phyloP scores from a whole-genome alignment of 2,888 invertebrate genomes.

The Pinctada fucata region DNA sequence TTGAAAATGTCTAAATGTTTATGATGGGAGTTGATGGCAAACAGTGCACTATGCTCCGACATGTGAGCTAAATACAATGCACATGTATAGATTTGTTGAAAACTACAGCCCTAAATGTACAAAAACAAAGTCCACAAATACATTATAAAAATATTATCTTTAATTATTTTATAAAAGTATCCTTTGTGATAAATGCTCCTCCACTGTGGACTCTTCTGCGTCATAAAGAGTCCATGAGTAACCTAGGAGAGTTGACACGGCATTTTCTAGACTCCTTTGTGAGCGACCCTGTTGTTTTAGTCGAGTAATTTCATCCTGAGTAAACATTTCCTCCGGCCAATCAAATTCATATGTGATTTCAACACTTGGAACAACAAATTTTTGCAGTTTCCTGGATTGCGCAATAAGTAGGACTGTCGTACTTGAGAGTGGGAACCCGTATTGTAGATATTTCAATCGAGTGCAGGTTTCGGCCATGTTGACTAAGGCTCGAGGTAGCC shows the following conservation, averaged over 20 bases:
- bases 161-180: too few species aligned
- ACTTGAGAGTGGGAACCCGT: slow-evolving; percentile 60
- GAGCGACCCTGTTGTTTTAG: slow-evolving; percentile 46
- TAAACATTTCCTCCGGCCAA: slow-evolving; percentile 47
- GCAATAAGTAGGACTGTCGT: slow-evolving; percentile 55
- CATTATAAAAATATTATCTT: too few species aligned
- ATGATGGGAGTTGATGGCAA: too few species aligned
- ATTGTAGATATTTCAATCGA: slow-evolving; percentile 48
- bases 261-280: slow-evolving; percentile 44
- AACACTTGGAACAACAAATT: slow-evolving; percentile 49
- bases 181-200: too few species aligned
- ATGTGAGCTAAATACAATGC: too few species aligned
- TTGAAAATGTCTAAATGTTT: too few species aligned
- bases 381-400: slow-evolving; percentile 49
- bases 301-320: slow-evolving; percentile 47
- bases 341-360: slow-evolving; percentile 61
- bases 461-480: slow-evolving; percentile 50
- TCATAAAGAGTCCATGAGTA: slow-evolving; percentile 50
- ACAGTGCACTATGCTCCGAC: too few species aligned
- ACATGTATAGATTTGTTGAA: too few species aligned
- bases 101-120: too few species aligned
- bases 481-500: slow-evolving; percentile 54
- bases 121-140: too few species aligned
- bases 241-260: slow-evolving; percentile 52
- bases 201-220: background rate